A percentile compares a stretch with the other conserved stretches of the same genome.
phyloP scores from a whole-genome alignment of 2,113 vertebrate genomes.

The Erpornis zantholeuca region DNA sequence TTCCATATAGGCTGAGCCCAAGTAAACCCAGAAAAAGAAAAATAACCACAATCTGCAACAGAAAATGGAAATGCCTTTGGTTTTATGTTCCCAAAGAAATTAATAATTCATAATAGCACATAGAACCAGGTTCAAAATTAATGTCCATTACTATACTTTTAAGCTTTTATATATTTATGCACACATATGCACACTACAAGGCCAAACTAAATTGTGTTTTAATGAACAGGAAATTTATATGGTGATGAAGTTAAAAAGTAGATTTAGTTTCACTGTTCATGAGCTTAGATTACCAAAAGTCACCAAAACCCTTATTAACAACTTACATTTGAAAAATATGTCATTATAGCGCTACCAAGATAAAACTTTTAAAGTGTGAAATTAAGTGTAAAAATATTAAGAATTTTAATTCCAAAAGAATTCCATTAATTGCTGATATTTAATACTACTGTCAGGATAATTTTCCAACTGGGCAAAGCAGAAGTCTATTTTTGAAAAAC shows the following conservation, averaged over 20 bases:
- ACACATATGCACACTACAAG: neutral
- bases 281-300: neutral
- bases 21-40: constrained; percentile 90
- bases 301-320: neutral
- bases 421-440: neutral
- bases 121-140: neutral
- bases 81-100: neutral
- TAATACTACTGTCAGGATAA: neutral
- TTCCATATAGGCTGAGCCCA: constrained; percentile 92
- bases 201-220: neutral
- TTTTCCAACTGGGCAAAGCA: neutral
- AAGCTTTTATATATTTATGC: neutral
- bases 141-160: neutral
- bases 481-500: neutral
- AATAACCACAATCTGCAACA: constrained; percentile 87
- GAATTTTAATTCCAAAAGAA: neutral
- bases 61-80: neutral
- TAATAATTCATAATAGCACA: neutral
- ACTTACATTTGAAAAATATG: neutral
- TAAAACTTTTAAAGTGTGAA: neutral
- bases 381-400: neutral
- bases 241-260: neutral
- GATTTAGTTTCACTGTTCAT: neutral
- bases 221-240: neutral
- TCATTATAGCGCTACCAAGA: neutral